These are phyloP conservation scores for Dorcus parallelipipedus DNA, from an alignment of 2,888 invertebrate species.

Conservation along the genomic window DNA sequence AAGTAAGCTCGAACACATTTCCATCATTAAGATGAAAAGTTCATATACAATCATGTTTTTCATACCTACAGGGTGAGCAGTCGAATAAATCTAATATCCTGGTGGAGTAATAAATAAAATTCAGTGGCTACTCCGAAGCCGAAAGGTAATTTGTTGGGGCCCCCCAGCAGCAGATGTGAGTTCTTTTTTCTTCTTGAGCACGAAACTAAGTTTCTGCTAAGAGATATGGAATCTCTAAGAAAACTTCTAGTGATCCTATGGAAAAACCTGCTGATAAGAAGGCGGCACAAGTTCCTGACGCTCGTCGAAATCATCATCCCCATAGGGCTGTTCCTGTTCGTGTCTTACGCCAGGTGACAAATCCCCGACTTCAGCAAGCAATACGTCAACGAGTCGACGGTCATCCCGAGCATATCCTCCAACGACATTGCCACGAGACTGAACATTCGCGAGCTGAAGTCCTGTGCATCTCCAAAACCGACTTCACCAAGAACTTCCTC, in stretches of 20 bases:
- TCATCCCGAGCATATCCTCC: constrained; percentile 20
- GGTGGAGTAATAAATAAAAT: no score
- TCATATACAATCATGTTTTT: no score
- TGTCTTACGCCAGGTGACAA: constrained; percentile 42
- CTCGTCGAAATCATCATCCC: constrained; percentile 40
- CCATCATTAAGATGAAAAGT: no score
- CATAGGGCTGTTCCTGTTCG: constrained; percentile 38
- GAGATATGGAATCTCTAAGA: no score
- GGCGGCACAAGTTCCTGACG: constrained; percentile 41
- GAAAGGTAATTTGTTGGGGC: no score
- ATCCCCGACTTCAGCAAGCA: constrained; percentile 38
- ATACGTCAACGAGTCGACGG: constrained; percentile 34
- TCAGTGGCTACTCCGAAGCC: no score
- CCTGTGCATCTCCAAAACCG: constrained; percentile 37
- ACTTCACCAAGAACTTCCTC: constrained; percentile 36
- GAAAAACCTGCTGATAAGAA: constrained; percentile 42
- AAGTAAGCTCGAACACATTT: no score
- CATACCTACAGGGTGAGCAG: no score
- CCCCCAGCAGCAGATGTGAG: no score
- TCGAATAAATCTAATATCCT: no score
- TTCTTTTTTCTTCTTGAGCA: no score
- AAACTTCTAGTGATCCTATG: constrained; percentile 27
- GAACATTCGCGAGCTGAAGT: constrained; percentile 23
- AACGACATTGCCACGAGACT: constrained; percentile 26
- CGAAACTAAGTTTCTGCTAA: no score